Evolutionary conservation across 2,797 vertebrate species (phyloP).

Genomic region (Esox masquinongy): DNA sequence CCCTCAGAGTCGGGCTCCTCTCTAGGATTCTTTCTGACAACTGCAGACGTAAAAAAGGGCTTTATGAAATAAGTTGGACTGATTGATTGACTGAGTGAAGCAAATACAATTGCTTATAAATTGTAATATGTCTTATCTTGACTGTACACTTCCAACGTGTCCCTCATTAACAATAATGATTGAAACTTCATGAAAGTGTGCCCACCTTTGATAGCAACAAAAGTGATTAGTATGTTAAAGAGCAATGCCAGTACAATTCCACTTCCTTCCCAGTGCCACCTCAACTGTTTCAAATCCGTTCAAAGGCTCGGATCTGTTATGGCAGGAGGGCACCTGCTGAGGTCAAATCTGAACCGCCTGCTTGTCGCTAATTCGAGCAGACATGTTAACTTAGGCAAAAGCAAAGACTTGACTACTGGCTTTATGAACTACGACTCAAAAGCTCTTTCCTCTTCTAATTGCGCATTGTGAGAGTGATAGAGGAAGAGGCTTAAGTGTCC

Average conservation of each 20-base stretch:
- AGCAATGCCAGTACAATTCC: slow-evolving; percentile 49
- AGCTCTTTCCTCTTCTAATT: slow-evolving; percentile 49
- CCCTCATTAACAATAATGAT: slow-evolving; percentile 38
- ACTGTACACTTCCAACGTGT: slow-evolving; percentile 28
- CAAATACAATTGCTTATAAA: slow-evolving; percentile 46
- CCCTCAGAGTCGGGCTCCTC: too few relatives aligned
- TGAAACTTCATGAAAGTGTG: slow-evolving; percentile 51
- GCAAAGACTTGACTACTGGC: slow-evolving; percentile 45
- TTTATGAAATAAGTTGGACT: too few relatives aligned
- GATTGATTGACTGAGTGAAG: slow-evolving; percentile 24
- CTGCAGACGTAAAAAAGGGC: too few relatives aligned
- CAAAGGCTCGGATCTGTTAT: slow-evolving; percentile 60
- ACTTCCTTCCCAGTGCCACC: slow-evolving; percentile 64
- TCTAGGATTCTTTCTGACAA: too few relatives aligned
- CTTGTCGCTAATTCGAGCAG: slow-evolving; percentile 61
- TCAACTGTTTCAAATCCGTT: slow-evolving; percentile 70
- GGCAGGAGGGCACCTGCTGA: slow-evolving; percentile 55
- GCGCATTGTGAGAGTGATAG: slow-evolving; percentile 31
- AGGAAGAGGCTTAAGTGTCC: slow-evolving; percentile 42
- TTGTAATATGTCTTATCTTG: slow-evolving; percentile 43
- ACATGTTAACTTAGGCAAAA: slow-evolving; percentile 64
- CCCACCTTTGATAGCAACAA: slow-evolving; percentile 60
- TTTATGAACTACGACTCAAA: slow-evolving; percentile 39
- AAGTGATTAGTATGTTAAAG: slow-evolving; percentile 64
- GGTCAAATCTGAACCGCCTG: slow-evolving; percentile 58